phyloP scores from a whole-genome alignment of 2,888 invertebrate genomes.

The Athetis lepigone region DNA sequence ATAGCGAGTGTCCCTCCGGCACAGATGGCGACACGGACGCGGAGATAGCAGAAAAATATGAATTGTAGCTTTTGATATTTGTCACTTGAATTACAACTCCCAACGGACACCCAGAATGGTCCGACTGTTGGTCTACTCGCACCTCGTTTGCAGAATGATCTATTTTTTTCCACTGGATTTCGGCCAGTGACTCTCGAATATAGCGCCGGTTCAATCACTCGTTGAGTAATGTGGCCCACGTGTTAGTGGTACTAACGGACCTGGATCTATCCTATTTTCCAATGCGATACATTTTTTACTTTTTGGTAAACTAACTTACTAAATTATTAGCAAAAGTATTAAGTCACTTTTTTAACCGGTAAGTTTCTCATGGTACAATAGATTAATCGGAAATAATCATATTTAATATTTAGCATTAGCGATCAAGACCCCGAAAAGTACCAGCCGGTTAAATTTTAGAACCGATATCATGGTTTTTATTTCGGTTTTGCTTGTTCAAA shows the following conservation, averaged over 20 bases:
- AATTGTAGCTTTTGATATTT: conserved; percentile 90
- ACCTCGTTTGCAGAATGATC: conserved; percentile 87
- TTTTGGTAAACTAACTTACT: conserved; percentile 12
- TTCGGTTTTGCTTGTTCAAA: no score
- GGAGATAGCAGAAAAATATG: conserved; percentile 90
- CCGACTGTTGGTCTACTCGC: conserved; percentile 82
- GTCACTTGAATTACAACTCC: conserved; percentile 91
- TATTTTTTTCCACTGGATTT: conserved; percentile 79
- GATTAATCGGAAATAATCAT: no score
- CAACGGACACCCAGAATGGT: conserved; percentile 82
- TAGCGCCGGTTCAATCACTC: conserved; percentile 52
- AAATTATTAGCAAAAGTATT: background rate
- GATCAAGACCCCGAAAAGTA: no score
- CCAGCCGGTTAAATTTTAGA: no score
- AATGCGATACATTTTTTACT: conserved; percentile 36
- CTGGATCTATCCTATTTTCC: conserved; percentile 46
- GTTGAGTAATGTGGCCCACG: conserved; percentile 56
- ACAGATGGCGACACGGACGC: conserved; percentile 89
- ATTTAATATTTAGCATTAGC: no score
- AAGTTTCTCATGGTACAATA: no score
- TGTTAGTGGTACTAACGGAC: conserved; percentile 35
- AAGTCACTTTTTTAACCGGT: no score
- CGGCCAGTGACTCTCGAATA: conserved; percentile 57
- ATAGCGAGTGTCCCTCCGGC: conserved; percentile 86
- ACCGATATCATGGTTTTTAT: no score